Conservation (phyloP, 2,888 invertebrate species). For the Agrenia bidenticulata region DNA sequence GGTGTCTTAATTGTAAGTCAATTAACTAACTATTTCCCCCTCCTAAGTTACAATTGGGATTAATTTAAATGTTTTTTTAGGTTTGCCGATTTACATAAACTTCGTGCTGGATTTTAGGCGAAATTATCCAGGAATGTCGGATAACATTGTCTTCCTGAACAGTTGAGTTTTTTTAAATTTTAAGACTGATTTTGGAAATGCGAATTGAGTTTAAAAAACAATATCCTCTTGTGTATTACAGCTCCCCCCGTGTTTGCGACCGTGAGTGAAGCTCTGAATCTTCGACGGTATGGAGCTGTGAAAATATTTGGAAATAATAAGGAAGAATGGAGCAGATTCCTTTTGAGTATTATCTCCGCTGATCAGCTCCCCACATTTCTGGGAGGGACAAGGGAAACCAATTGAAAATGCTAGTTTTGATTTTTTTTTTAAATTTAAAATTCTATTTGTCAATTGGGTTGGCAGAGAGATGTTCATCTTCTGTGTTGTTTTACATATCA, state of each 20-base stretch:
- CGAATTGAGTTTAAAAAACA: no score
- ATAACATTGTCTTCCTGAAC: slow-evolving; percentile 12
- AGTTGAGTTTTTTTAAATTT: slow-evolving; percentile 1
- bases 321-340: slow-evolving; percentile 3
- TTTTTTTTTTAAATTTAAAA: no score
- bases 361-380: slow-evolving; percentile 2
- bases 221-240: no score
- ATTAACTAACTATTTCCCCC: neutral
- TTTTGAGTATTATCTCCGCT: slow-evolving; percentile 1
- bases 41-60: no score
- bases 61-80: neutral
- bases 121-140: slow-evolving; percentile 12
- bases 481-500: no score
- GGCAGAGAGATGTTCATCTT: no score
- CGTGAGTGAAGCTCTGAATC: neutral
- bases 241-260: slow-evolving; percentile 5
- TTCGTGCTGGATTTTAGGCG: neutral
- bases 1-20: slow-evolving; percentile 13
- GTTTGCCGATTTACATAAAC: neutral
- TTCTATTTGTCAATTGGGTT: no score
- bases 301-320: slow-evolving; percentile 13
- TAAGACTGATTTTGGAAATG: no score
- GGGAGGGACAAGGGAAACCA: slow-evolving; percentile 6
- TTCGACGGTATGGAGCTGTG: neutral
- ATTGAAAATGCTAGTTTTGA: no score